Evolutionary conservation across 92 coral and sea anemone species (phyloP), one percentile per base, ranked within the genome.

Genomic region (Desmophyllum pertusum): DNA sequence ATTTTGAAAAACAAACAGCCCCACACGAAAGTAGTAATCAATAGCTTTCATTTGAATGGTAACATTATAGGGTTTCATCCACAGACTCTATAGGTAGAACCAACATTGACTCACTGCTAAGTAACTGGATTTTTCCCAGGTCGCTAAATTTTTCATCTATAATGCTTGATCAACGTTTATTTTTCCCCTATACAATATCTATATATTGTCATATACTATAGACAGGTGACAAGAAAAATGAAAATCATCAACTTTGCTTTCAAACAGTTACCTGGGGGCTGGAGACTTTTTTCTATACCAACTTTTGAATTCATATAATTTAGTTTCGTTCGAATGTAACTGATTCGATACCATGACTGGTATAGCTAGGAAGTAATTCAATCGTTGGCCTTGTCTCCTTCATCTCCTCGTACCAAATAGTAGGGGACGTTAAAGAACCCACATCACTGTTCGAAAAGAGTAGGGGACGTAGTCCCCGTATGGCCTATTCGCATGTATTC

Each of bases 1-100:
- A n/a, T 59, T 11, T 17, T 59, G 33, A 59, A 59, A 59, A 59
- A 59, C 65, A 59, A 59, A 59, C 65, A 59, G 65, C 65, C 25
- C 65, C 33, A 59, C 65, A 59, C 65, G 65, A 25, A 59, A 59
- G 64, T 14, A n/a, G 10, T 57, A 31, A 57, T n/a, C 64, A n/a
- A 25, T 3, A 57, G 31, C 13, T 57, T 25, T n/a, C 6, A 48
- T n/a, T 57, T 23, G 13, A 57, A 23, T 59, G 35, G 65, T 59
- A 59, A 8, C 33, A 59, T 5, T 23, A 3, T 6, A 55, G 21
- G 13, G 21, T 55, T 10, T 59, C 35, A 27, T 7, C 1, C 65
- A 27, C 35, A 59, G 35, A 59, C 65, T 25, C 1, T 0, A 4
- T 25, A 13, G 53, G 13, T 59, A 7, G 14, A 9, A 2, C 35